A percentile compares a stretch with the other conserved stretches of the same genome.
These are phyloP conservation scores for Dinoponera quadriceps DNA, from an alignment of 1,140 invertebrate species.

Conservation along the genomic window DNA sequence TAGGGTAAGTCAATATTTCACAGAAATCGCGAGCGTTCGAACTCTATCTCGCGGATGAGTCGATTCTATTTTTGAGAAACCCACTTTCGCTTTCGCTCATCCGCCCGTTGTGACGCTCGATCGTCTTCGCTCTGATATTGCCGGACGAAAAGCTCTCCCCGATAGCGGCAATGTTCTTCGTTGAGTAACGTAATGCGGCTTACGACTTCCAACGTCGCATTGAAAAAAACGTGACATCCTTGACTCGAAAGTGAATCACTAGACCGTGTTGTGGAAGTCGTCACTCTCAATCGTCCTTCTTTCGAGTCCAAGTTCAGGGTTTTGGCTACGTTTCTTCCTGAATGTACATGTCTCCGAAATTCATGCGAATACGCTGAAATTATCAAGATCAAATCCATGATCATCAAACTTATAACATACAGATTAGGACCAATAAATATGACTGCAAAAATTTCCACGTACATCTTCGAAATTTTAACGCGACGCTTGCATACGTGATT, in stretches of 20 bases:
- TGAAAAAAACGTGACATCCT: slow-evolving; percentile 61
- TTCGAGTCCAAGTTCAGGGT: slow-evolving; percentile 68
- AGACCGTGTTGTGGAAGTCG: slow-evolving; percentile 39
- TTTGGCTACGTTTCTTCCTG: slow-evolving; percentile 2
- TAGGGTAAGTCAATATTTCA: slow-evolving; percentile 29
- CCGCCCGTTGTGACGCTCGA: not conserved
- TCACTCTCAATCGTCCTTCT: slow-evolving; percentile 61
- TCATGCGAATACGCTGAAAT: not conserved
- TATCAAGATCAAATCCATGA: too few species aligned
- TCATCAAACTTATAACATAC: too few species aligned
- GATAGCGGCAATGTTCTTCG: not conserved
- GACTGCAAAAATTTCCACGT: not conserved
- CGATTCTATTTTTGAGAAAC: slow-evolving; percentile 30
- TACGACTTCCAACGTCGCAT: slow-evolving; percentile 12
- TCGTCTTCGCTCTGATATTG: not conserved
- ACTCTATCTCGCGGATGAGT: slow-evolving; percentile 35
- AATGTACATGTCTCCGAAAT: not conserved
- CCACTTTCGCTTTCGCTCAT: slow-evolving; percentile 7
- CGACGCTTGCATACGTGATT: not conserved
- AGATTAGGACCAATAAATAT: too few species aligned
- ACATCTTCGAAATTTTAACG: not conserved
- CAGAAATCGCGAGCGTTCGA: slow-evolving; percentile 16
- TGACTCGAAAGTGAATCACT: slow-evolving; percentile 69
- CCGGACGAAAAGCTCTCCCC: not conserved
- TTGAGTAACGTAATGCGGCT: slow-evolving; percentile 7